Conservation (phyloP, 2,797 vertebrate genomes). For the Arremon aurantiirostris region DNA sequence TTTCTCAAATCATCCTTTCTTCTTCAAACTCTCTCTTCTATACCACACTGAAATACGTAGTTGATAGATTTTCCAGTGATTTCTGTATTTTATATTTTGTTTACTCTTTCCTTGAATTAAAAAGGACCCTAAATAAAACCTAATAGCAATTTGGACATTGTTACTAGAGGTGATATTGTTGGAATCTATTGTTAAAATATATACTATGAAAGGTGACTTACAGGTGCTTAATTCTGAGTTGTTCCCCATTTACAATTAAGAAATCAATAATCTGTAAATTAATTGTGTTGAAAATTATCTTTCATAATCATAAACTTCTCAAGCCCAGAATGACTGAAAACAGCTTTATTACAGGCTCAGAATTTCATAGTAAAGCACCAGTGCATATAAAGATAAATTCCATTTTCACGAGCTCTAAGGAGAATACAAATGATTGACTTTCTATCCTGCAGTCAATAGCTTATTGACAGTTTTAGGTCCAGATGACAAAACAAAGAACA, state of each 20-base stretch:
- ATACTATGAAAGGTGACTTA: neutral
- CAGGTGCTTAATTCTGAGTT: neutral
- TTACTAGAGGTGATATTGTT: neutral
- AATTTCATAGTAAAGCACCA: conserved; percentile 5
- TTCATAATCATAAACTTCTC: neutral
- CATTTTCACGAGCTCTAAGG: neutral
- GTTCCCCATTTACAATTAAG: neutral
- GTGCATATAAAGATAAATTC: conserved; percentile 31
- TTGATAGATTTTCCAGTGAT: neutral
- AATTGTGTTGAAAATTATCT: neutral
- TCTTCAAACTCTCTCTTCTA: neutral
- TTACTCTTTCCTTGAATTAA: neutral
- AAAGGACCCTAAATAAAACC: neutral
- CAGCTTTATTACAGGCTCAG: neutral
- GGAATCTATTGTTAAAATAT: neutral
- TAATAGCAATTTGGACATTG: neutral
- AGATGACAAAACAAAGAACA: conserved; percentile 48
- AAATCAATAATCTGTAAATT: neutral
- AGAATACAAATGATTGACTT: conserved; percentile 60
- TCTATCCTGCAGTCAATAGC: conserved; percentile 50
- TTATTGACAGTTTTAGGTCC: conserved; percentile 42
- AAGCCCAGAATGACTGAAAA: neutral
- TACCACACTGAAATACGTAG: neutral
- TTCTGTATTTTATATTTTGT: neutral
- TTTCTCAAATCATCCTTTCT: neutral